Percentiles rank a stretch among this genome's conserved stretches.
Conservation (phyloP, 1,140 invertebrate species). For the Drosophila santomea region DNA sequence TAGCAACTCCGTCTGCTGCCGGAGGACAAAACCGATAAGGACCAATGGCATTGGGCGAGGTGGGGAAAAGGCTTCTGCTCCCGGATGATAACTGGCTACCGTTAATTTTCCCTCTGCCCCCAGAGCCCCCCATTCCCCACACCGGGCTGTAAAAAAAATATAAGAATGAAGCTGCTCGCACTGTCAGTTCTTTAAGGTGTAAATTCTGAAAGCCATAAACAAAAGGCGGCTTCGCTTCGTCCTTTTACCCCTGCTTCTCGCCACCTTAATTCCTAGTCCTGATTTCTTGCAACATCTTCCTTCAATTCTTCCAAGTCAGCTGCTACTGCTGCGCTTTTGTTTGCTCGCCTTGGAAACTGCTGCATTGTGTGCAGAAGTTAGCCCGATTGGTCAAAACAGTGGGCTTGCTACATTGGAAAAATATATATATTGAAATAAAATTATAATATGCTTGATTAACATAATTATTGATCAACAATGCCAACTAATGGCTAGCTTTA, state of each 20-base stretch:
- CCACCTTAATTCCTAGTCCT: slow-evolving; percentile 18
- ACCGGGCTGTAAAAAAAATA: slow-evolving; percentile 7
- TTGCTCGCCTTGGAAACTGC: slow-evolving; percentile 68
- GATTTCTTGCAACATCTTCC: slow-evolving; percentile 3
- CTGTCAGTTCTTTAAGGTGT: slow-evolving; percentile 76
- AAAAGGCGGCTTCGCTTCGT: slow-evolving; percentile 57
- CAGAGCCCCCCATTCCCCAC: background rate
- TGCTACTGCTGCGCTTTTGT: slow-evolving; percentile 70
- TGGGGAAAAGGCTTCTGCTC: slow-evolving; percentile 32
- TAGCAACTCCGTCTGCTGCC: slow-evolving; percentile 61
- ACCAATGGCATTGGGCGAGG: slow-evolving; percentile 5
- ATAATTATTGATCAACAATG: no score
- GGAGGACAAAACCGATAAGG: slow-evolving; percentile 73
- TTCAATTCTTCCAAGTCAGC: slow-evolving; percentile 38
- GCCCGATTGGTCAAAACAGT: slow-evolving; percentile 33
- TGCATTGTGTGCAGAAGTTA: slow-evolving; percentile 64
- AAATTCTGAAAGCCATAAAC: slow-evolving; percentile 78
- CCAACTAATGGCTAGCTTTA: no score
- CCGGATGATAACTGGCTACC: slow-evolving; percentile 63
- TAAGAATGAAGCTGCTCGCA: slow-evolving; percentile 12
- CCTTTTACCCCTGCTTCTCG: slow-evolving; percentile 17
- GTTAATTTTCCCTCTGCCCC: slow-evolving; percentile 55
- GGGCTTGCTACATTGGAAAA: background rate
- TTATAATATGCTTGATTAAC: no score
- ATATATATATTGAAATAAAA: no score